Evolutionary conservation across 2,888 invertebrate genomes (phyloP).

Genomic region (Callimorpha dominula): DNA sequence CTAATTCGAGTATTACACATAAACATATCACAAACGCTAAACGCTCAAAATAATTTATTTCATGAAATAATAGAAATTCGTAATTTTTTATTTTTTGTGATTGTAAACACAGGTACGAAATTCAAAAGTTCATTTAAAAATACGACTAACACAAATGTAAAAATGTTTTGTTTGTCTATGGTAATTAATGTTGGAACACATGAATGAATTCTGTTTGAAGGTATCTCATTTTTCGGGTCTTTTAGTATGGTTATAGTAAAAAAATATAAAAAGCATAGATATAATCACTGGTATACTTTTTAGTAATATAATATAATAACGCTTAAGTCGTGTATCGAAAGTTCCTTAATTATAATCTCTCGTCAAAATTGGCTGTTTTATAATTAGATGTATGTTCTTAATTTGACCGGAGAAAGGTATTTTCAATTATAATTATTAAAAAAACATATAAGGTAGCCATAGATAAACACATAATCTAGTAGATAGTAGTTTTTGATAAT

Average conservation of each 20-base stretch:
- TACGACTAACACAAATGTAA: constrained; percentile 10
- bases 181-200: constrained; percentile 13
- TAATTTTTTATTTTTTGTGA: constrained; percentile 35
- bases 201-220: constrained; percentile 31
- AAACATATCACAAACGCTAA: constrained; percentile 26
- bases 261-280: too few relatives aligned
- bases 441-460: background rate
- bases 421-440: constrained; percentile 1
- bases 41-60: constrained; percentile 53
- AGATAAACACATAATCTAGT: constrained; percentile 31
- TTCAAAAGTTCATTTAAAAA: constrained; percentile 16
- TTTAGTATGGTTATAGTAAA: background rate
- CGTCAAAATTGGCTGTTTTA: constrained; percentile 49
- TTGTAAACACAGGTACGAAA: constrained; percentile 27
- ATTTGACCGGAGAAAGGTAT: constrained; percentile 27
- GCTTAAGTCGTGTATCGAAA: background rate
- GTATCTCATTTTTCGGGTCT: constrained; percentile 15
- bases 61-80: constrained; percentile 35
- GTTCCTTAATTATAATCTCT: constrained; percentile 11
- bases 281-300: background rate
- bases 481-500: constrained; percentile 16
- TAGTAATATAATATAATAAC: background rate
- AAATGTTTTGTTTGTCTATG: background rate
- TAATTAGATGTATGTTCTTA: constrained; percentile 5
- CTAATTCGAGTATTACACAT: background rate